These are phyloP conservation scores for Aegithalos caudatus DNA, from an alignment of 2,113 vertebrate species.

Conservation along the genomic window DNA sequence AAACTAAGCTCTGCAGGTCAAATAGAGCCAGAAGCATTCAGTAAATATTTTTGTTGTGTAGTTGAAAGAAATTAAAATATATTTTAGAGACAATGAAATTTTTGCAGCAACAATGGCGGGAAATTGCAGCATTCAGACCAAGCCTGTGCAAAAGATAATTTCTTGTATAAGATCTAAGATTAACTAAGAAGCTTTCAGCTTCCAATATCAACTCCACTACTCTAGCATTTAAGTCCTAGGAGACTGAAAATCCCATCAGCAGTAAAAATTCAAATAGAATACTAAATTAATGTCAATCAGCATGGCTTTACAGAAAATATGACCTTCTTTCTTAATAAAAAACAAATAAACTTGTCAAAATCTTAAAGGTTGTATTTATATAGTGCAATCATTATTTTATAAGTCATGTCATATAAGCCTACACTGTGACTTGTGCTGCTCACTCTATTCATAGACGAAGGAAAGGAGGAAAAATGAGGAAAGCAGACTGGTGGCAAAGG, in stretches of 20 bases:
- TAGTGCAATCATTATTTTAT: not conserved
- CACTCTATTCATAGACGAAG: not conserved
- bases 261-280: not conserved
- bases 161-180: not conserved
- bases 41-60: not conserved
- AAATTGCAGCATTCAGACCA: not conserved
- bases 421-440: not conserved
- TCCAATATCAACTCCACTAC: not conserved
- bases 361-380: not conserved
- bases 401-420: not conserved
- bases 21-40: not conserved
- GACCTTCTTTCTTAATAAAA: constrained; percentile 6
- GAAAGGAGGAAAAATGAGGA: not conserved
- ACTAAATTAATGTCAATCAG: not conserved
- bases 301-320: not conserved
- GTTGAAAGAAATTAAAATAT: not conserved
- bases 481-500: not conserved
- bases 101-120: not conserved
- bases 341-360: not conserved
- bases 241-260: not conserved
- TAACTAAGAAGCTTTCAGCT: not conserved
- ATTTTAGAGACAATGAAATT: not conserved
- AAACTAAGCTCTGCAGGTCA: not conserved
- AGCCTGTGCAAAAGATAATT: not conserved
- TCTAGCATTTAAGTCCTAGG: not conserved